These are phyloP conservation scores for Xenops minutus DNA, from an alignment of 2,797 vertebrate genomes.

Conservation along the genomic window DNA sequence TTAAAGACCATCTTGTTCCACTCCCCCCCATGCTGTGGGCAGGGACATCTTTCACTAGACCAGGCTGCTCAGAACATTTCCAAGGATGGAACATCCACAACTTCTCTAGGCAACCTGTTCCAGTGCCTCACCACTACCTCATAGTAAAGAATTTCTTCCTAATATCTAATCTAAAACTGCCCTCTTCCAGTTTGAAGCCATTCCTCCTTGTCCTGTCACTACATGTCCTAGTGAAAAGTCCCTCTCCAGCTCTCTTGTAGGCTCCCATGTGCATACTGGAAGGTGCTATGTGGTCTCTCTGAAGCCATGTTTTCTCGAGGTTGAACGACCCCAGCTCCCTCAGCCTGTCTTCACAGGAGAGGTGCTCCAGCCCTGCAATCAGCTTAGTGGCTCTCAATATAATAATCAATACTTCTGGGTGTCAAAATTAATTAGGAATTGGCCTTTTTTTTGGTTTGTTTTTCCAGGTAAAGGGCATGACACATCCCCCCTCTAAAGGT, in stretches of 20 bases:
- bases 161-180: not conserved
- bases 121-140: not conserved
- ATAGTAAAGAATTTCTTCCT: not conserved
- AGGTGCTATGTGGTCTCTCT: not conserved
- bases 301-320: not conserved
- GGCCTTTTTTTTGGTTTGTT: not conserved
- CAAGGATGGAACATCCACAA: not conserved
- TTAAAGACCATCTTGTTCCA: not conserved
- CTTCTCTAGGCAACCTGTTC: not conserved
- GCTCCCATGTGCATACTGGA: not conserved
- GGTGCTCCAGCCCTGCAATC: not conserved
- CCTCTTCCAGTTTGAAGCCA: not conserved
- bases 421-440: not conserved
- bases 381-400: not conserved
- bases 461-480: not conserved
- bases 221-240: not conserved
- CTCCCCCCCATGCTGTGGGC: rapidly evolving
- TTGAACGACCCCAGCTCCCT: not conserved
- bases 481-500: not conserved
- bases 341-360: not conserved
- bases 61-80: not conserved
- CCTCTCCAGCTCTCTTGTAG: not conserved
- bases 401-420: not conserved
- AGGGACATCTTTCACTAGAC: not conserved
- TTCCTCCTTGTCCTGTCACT: not conserved